These are phyloP conservation scores for Proteles cristata DNA, from an alignment of 2,113 vertebrate species.

Conservation along the genomic window DNA sequence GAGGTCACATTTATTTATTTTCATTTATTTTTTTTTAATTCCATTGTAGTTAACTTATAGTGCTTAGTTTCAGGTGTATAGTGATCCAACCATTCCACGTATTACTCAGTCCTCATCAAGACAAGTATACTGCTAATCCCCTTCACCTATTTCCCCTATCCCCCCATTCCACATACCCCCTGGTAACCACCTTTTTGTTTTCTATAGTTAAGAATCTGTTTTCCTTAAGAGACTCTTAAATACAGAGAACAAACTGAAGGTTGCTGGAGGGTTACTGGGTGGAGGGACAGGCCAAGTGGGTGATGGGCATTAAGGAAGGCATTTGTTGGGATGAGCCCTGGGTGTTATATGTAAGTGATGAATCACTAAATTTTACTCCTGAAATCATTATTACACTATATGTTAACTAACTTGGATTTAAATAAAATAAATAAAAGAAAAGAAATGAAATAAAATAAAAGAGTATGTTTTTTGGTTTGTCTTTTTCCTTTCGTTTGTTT, in stretches of 20 bases:
- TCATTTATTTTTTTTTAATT: not conserved
- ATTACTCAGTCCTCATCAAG: not conserved
- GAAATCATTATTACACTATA: too few species aligned
- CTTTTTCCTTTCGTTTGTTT: not conserved
- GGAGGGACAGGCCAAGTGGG: too few species aligned
- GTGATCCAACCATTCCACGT: not conserved
- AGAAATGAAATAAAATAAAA: too few species aligned
- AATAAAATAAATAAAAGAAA: too few species aligned
- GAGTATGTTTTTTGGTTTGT: not conserved
- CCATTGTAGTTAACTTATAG: not conserved
- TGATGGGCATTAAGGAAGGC: too few species aligned
- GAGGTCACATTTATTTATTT: not conserved
- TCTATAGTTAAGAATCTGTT: not conserved
- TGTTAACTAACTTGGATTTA: too few species aligned
- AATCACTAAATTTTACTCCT: too few species aligned
- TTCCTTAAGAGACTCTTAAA: too few species aligned
- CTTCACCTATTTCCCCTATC: not conserved
- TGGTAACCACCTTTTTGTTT: not conserved
- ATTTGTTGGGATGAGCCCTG: too few species aligned
- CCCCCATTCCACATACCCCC: not conserved
- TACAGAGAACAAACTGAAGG: too few species aligned
- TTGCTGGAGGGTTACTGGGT: too few species aligned
- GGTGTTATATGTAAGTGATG: too few species aligned
- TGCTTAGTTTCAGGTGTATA: not conserved
- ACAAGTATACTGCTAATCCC: not conserved